Conservation (phyloP, 2,888 invertebrate species). For the Xylophagus ater region DNA sequence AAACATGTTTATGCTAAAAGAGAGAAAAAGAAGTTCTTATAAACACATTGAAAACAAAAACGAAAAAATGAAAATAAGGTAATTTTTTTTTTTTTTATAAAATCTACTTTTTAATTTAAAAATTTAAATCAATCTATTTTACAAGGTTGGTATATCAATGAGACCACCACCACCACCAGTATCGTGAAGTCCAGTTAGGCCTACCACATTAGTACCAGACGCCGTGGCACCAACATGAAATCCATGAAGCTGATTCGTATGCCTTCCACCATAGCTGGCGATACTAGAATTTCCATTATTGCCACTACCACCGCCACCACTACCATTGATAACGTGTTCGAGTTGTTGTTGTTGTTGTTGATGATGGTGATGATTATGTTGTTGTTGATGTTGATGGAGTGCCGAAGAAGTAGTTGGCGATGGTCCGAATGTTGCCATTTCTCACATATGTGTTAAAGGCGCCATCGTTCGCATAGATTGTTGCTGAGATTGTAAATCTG, state of each 20-base stretch:
- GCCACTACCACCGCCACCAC: slow-evolving; percentile 5
- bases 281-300: slow-evolving; percentile 13
- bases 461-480: slow-evolving; percentile 39
- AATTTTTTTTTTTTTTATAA: too few species aligned
- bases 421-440: slow-evolving; percentile 33
- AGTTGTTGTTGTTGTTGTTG: slow-evolving; percentile 12
- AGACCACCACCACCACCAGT: slow-evolving; percentile 28
- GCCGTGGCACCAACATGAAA: neutral
- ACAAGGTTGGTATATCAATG: slow-evolving; percentile 39
- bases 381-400: slow-evolving; percentile 18
- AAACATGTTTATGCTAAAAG: too few species aligned
- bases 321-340: slow-evolving; percentile 2
- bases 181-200: slow-evolving; percentile 13
- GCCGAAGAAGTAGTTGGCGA: slow-evolving; percentile 16
- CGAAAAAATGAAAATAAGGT: too few species aligned
- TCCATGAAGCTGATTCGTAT: neutral
- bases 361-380: slow-evolving; percentile 18
- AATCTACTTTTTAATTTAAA: slow-evolving; percentile 14
- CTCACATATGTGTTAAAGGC: slow-evolving; percentile 41
- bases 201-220: slow-evolving; percentile 2
- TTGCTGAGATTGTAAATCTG: slow-evolving; percentile 37
- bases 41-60: too few species aligned
- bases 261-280: slow-evolving; percentile 14
- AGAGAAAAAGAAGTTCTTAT: too few species aligned
- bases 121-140: slow-evolving; percentile 23